phyloP scores from a whole-genome alignment of 1,140 invertebrate species.

The Sarcophaga bullata region DNA sequence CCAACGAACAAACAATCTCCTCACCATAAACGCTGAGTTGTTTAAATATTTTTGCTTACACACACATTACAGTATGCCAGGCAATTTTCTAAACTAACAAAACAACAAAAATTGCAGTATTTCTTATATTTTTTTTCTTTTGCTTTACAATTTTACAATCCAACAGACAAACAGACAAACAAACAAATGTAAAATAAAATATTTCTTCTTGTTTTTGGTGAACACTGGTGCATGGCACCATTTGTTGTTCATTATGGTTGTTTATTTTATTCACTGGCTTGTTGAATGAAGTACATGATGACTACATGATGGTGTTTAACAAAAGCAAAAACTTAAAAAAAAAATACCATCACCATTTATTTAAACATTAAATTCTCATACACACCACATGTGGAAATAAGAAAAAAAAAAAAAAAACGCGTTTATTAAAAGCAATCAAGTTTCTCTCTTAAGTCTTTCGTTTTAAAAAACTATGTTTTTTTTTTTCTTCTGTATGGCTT shows the following conservation, averaged over 20 bases:
- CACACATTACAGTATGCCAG: not conserved
- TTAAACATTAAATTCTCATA: slow-evolving; percentile 5
- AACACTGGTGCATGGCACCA: slow-evolving; percentile 32
- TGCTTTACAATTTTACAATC: not conserved
- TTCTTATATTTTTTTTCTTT: no score
- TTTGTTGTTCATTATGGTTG: not conserved
- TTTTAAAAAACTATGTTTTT: not conserved
- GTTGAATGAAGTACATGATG: no score
- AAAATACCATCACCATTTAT: not conserved
- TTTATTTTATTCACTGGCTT: not conserved
- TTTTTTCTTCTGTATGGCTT: no score
- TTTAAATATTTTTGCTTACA: not conserved
- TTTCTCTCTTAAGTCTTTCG: slow-evolving; percentile 24
- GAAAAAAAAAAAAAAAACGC: not conserved
- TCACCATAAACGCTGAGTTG: slow-evolving; percentile 21
- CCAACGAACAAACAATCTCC: slow-evolving; percentile 23
- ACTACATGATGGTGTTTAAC: not conserved
- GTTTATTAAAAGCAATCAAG: not conserved
- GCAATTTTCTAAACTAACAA: not conserved
- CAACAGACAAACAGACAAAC: not conserved
- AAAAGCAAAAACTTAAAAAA: slow-evolving; percentile 7
- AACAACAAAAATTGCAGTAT: not conserved
- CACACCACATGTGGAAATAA: not conserved
- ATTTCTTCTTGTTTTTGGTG: slow-evolving; percentile 24
- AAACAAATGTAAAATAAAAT: not conserved